Evolutionary conservation across 2,888 invertebrate genomes (phyloP).

Genomic region (Epirrita christyi): DNA sequence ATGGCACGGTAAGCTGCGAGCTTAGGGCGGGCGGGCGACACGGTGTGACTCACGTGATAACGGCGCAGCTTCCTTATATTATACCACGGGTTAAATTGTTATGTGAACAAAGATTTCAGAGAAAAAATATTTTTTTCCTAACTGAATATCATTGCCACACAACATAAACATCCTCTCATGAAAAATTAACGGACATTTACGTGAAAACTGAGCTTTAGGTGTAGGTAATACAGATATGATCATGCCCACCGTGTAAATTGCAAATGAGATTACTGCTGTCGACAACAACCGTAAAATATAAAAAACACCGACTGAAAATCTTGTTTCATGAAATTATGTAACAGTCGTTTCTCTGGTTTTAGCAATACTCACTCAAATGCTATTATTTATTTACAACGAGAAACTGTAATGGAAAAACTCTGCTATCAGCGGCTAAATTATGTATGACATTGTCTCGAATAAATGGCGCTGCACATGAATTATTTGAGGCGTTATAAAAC

Average conservation of each 20-base stretch:
- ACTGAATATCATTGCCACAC: background rate
- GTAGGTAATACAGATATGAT: background rate
- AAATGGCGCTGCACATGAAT: slow-evolving; percentile 37
- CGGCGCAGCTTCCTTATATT: slow-evolving; percentile 9
- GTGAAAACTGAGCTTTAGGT: background rate
- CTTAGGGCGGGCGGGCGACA: slow-evolving; percentile 19
- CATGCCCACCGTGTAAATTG: background rate
- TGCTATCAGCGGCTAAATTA: slow-evolving; percentile 43
- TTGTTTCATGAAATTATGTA: slow-evolving; percentile 40
- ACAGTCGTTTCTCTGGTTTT: slow-evolving; percentile 30
- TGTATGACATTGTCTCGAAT: slow-evolving; percentile 38
- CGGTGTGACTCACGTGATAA: slow-evolving; percentile 13
- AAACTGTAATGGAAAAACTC: slow-evolving; percentile 44
- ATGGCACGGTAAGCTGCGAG: slow-evolving; percentile 43
- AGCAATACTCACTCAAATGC: slow-evolving; percentile 25
- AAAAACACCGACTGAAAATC: slow-evolving; percentile 27
- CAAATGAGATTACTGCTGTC: slow-evolving; percentile 8
- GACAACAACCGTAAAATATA: slow-evolving; percentile 22
- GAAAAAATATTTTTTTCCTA: background rate
- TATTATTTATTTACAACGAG: slow-evolving; percentile 42
- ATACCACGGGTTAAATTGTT: background rate
- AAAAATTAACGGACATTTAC: background rate
- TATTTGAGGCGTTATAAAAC: slow-evolving; percentile 31
- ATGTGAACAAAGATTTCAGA: background rate
- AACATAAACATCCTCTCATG: background rate